These are phyloP conservation scores for Doris montereyensis DNA, from an alignment of 2,888 invertebrate species.

Conservation along the genomic window DNA sequence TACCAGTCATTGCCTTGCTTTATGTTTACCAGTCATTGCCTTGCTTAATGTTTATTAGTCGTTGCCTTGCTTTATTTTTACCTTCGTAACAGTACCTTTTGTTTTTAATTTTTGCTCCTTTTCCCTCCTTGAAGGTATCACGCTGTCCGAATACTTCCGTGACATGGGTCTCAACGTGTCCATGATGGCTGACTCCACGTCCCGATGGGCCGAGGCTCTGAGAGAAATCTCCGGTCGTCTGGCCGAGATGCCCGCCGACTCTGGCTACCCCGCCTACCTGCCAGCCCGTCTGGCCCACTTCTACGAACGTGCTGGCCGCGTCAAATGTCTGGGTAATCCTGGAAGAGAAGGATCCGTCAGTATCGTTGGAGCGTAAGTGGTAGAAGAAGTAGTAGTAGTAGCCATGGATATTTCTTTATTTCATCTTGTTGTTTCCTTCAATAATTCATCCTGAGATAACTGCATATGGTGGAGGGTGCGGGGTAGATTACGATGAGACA, in stretches of 20 bases:
- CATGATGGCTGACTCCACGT: conserved; percentile 99
- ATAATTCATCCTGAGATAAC: too few relatives aligned
- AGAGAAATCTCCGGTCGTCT: conserved; percentile 99
- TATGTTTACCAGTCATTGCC: too few relatives aligned
- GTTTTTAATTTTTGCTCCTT: background rate
- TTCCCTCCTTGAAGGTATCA: conserved; percentile 89
- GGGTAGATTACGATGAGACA: background rate
- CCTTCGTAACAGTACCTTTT: too few relatives aligned
- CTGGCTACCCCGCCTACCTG: conserved; percentile 98
- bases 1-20: too few relatives aligned
- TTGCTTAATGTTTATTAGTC: too few relatives aligned
- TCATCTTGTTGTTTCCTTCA: background rate
- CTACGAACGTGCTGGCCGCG: conserved; percentile 99
- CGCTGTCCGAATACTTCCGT: conserved; percentile 98
- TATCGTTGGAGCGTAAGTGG: conserved; percentile 91
- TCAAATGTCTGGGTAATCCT: conserved; percentile 97
- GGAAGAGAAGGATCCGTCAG: conserved; percentile 98
- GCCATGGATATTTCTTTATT: background rate
- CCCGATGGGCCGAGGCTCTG: conserved; percentile 99
- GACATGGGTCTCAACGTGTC: conserved; percentile 99
- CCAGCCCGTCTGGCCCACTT: conserved; percentile 98
- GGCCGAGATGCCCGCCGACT: conserved; percentile 98
- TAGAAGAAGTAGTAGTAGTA: too few relatives aligned
- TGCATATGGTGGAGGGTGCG: too few relatives aligned
- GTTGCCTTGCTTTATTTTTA: too few relatives aligned